phyloP scores from a whole-genome alignment of 2,113 vertebrate genomes.

The Emberiza fucata region DNA sequence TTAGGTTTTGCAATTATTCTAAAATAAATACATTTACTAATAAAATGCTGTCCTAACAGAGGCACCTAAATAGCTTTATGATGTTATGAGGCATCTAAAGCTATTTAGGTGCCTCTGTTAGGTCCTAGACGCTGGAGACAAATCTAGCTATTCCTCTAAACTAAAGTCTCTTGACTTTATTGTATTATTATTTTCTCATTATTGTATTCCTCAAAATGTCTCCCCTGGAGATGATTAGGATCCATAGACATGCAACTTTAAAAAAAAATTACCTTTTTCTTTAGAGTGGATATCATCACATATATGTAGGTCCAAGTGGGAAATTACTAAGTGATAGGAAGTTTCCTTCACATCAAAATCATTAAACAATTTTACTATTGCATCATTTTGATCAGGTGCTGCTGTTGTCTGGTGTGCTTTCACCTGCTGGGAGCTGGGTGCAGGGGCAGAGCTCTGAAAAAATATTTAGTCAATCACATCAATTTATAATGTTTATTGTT shows the following conservation, averaged over 20 bases:
- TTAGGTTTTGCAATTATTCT: background rate
- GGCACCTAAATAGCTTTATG: background rate
- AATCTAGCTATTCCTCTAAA: background rate
- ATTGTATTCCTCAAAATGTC: background rate
- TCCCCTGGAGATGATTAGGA: background rate
- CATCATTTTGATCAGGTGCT: conserved; percentile 82
- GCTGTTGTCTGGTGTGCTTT: conserved; percentile 81
- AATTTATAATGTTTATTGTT: background rate
- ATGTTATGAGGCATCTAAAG: too few relatives aligned
- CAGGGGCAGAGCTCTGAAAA: conserved; percentile 79
- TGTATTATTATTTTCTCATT: background rate
- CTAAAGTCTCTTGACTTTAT: background rate
- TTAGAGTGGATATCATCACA: conserved; percentile 94
- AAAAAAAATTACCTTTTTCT: conserved; percentile 84
- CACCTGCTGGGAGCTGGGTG: conserved; percentile 80
- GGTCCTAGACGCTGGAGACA: background rate
- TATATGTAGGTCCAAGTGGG: conserved; percentile 95
- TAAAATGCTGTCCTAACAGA: background rate
- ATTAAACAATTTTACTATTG: conserved; percentile 88
- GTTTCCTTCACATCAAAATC: conserved; percentile 93
- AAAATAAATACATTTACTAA: background rate
- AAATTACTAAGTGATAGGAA: conserved; percentile 95
- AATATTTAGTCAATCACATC: conserved; percentile 13
- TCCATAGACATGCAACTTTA: background rate
- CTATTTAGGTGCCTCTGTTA: too few relatives aligned